Conservation (phyloP, 2,888 invertebrate genomes). For the Synergus laeviventris region DNA sequence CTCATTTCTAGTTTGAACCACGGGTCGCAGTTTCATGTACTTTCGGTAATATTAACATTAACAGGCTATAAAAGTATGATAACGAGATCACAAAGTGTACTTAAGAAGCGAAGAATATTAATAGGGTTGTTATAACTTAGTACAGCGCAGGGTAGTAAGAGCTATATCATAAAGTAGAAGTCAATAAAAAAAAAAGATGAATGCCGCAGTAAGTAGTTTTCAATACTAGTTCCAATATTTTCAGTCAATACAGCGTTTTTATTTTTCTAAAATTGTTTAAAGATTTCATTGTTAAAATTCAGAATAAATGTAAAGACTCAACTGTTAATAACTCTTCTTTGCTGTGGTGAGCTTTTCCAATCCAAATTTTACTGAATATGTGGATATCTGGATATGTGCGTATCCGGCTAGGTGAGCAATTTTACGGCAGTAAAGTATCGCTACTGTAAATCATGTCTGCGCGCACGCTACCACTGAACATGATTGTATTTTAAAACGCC, state of each 20-base stretch:
- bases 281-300: not conserved
- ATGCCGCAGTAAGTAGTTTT: not conserved
- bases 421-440: constrained; percentile 59
- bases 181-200: constrained; percentile 6
- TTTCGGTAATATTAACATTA: constrained; percentile 36
- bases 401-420: constrained; percentile 42
- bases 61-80: constrained; percentile 38
- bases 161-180: not conserved
- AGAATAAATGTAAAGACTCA: not conserved
- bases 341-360: not conserved
- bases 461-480: constrained; percentile 48
- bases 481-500: constrained; percentile 68
- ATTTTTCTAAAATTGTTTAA: not conserved
- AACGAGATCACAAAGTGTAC: constrained; percentile 34
- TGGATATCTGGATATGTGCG: constrained; percentile 31
- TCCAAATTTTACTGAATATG: constrained; percentile 7
- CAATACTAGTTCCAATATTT: not conserved
- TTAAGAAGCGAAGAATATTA: constrained; percentile 39
- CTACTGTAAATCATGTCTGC: constrained; percentile 63
- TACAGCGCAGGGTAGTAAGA: not conserved
- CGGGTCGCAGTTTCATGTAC: constrained; percentile 13
- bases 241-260: too few species aligned
- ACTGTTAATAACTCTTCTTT: not conserved
- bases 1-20: constrained; percentile 1
- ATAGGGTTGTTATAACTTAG: constrained; percentile 36